Percentiles rank a stretch among this genome's conserved stretches.
Conservation (phyloP, 2,888 invertebrate species). For the Sturmia bella region DNA sequence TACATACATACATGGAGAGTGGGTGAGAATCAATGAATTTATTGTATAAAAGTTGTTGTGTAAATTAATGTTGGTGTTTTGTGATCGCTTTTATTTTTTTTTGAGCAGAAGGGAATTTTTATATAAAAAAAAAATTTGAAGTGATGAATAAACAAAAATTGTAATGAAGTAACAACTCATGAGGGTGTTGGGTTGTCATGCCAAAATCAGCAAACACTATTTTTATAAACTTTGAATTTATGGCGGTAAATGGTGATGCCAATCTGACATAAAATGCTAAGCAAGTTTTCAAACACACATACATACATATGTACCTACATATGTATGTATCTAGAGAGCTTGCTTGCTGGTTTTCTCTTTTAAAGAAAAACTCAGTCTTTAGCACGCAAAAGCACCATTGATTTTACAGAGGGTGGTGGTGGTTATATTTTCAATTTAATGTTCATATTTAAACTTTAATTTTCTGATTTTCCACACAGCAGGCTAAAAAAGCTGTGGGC, state of each 20-base stretch:
- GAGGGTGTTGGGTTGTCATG: slow-evolving; percentile 62
- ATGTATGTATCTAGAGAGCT: too few relatives aligned
- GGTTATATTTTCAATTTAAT: slow-evolving; percentile 1
- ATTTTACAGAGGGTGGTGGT: slow-evolving; percentile 26
- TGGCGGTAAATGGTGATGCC: slow-evolving; percentile 6
- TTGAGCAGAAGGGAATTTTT: slow-evolving; percentile 36
- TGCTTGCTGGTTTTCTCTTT: too few relatives aligned
- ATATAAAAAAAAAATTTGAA: slow-evolving; percentile 46
- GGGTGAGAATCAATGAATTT: slow-evolving; percentile 59
- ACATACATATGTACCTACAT: too few relatives aligned
- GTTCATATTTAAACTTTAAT: neutral
- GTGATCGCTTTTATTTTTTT: neutral
- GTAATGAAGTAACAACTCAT: slow-evolving; percentile 24
- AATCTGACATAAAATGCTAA: neutral
- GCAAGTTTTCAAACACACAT: neutral
- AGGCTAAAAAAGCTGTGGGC: neutral
- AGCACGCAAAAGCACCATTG: neutral
- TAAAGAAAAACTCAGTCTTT: neutral
- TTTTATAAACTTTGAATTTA: slow-evolving; percentile 5
- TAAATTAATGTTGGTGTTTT: slow-evolving; percentile 19
- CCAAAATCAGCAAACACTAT: slow-evolving; percentile 34
- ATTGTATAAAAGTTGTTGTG: slow-evolving; percentile 46
- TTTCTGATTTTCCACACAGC: slow-evolving; percentile 28
- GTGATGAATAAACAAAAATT: slow-evolving; percentile 56
- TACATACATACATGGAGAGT: too few relatives aligned